Conservation (phyloP, 2,888 invertebrate genomes). For the Xanthorhoe spadicearia region DNA sequence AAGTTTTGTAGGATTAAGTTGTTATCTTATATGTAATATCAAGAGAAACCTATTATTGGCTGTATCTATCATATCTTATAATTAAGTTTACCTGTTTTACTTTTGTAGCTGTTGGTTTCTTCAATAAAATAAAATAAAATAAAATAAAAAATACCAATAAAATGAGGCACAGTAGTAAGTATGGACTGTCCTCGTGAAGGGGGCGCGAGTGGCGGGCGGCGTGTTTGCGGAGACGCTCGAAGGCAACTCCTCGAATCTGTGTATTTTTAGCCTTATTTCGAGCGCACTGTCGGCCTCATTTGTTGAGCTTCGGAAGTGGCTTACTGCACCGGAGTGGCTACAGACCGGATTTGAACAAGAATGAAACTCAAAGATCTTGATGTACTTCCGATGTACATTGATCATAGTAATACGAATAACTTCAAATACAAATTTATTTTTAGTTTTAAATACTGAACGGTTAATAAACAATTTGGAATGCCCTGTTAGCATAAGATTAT, state of each 20-base stretch:
- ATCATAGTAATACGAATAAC: not conserved
- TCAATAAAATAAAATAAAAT: too few relatives aligned
- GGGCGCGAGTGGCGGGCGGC: slow-evolving; percentile 2
- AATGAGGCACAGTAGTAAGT: not conserved
- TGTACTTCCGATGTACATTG: not conserved
- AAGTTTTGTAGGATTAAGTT: too few relatives aligned
- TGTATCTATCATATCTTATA: too few relatives aligned
- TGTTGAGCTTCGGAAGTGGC: slow-evolving; percentile 14
- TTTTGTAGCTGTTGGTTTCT: too few relatives aligned
- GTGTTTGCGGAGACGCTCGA: slow-evolving; percentile 20
- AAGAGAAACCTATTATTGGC: too few relatives aligned
- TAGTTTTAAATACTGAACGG: too few relatives aligned
- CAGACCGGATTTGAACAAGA: slow-evolving; percentile 11
- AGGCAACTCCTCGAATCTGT: slow-evolving; percentile 20
- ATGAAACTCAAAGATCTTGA: not conserved
- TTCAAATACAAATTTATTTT: too few relatives aligned
- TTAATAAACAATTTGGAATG: too few relatives aligned
- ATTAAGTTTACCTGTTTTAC: too few relatives aligned
- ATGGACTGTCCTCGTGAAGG: slow-evolving; percentile 10
- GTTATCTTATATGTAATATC: too few relatives aligned
- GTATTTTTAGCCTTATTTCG: slow-evolving; percentile 28
- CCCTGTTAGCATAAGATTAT: too few relatives aligned
- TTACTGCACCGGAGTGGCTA: slow-evolving; percentile 18
- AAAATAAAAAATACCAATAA: not conserved
- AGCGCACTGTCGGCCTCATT: slow-evolving; percentile 13